Base-by-base conservation (phyloP, 2,888 invertebrate species). In the Axea sp. region DNA sequence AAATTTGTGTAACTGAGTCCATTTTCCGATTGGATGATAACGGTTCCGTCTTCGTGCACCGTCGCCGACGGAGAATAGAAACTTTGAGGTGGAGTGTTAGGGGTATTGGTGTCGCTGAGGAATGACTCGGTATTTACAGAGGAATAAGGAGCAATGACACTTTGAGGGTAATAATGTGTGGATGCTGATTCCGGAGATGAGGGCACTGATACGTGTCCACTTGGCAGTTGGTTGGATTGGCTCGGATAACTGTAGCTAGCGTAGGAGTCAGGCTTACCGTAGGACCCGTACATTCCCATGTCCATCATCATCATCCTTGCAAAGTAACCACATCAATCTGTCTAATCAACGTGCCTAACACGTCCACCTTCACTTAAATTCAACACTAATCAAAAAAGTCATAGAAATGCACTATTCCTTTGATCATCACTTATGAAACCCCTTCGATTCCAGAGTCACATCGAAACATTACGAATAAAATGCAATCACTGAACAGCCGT, bases 1-100 rank as follows among this genome's bases (percentile, higher is more conserved):
- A 96, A 88, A 86, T 96, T 96, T 0, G 96, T 96, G 86, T 96
- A 96, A 86, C 96, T 95, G 67, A 96, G 89, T 0, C 96, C 96
- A 31, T 95, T 93, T 82, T 95, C 95, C 0, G 95, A 93, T 83
- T 93, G 95, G 78, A 96, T 95, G 37, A 95, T 95, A 7, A 92
- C 91, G 1, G 91, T 88, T 0, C 90, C 86, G 11, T 90, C 89
- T 51, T 87, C 85, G 53, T 88, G 82, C 15, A 88, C 85, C 59
- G 89, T 81, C 1, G 82, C 83, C 59, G 86, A 77, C 75, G 85
- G 78, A 1, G 86, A 80, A 72, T 87, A 86, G 69, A 85, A 87
- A 22, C 78, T 78, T 55, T 83, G 84, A 0, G 83, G 81, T 6
- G 86, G 83, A 8, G 85, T 82, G 22, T 81, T 82, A 6, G 85